phyloP scores from a whole-genome alignment of 2,888 invertebrate genomes.

The Caprella mutica region DNA sequence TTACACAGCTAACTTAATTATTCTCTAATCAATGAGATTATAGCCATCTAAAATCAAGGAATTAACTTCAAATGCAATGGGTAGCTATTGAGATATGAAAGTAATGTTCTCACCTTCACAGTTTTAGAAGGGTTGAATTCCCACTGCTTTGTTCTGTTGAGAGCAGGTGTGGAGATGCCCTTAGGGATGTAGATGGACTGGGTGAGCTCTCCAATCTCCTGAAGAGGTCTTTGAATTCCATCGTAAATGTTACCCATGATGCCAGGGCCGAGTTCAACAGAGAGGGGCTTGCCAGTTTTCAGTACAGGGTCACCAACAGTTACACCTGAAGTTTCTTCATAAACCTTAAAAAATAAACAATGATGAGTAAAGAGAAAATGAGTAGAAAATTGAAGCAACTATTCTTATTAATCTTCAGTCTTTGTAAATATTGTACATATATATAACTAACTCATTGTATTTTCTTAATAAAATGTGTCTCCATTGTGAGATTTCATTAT shows the following conservation, averaged over 20 bases:
- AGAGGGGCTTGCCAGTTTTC: constrained; percentile 95
- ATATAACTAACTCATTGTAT: no score
- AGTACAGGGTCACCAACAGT: constrained; percentile 98
- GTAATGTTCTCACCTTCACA: constrained; percentile 20
- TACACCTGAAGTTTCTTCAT: constrained; percentile 93
- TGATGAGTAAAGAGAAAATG: no score
- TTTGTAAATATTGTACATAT: no score
- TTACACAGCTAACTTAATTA: no score
- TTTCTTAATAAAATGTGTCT: no score
- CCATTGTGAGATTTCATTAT: no score
- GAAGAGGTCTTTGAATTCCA: constrained; percentile 97
- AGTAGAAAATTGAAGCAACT: no score
- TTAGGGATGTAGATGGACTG: constrained; percentile 98
- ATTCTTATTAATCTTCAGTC: no score
- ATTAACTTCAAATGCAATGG: no score
- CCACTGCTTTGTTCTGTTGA: constrained; percentile 72
- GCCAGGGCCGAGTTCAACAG: constrained; percentile 96
- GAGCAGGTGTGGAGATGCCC: constrained; percentile 87
- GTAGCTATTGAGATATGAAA: not conserved
- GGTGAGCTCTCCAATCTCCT: constrained; percentile 83
- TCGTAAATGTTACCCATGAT: constrained; percentile 99
- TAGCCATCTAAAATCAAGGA: no score
- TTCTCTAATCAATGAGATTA: no score
- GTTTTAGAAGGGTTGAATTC: constrained; percentile 65
- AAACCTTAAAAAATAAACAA: constrained; percentile 50